Percentiles rank a stretch among this genome's conserved stretches.
Conservation (phyloP, 2,888 invertebrate genomes). For the Seira musarum region DNA sequence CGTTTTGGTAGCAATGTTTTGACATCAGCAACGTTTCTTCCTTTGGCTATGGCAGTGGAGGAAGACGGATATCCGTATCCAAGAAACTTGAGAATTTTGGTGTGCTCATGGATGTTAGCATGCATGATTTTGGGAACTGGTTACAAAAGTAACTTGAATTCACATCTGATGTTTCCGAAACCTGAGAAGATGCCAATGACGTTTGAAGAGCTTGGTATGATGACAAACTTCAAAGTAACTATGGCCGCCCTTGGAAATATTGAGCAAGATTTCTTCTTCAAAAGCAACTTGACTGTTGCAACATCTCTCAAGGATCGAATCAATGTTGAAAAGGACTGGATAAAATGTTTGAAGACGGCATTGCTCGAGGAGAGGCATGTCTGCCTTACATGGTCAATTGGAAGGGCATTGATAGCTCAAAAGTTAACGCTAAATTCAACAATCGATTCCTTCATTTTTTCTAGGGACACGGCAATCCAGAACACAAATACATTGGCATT, state of each 20-base stretch:
- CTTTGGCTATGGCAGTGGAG: constrained; percentile 39
- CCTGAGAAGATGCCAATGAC: constrained; percentile 37
- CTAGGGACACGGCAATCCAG: constrained; percentile 28
- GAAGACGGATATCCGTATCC: constrained; percentile 42
- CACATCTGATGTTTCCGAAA: constrained; percentile 47
- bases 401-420: constrained; percentile 25
- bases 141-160: constrained; percentile 49
- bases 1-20: too few species aligned
- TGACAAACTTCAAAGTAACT: constrained; percentile 31
- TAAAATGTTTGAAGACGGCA: constrained; percentile 25
- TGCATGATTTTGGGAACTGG: constrained; percentile 51
- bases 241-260: constrained; percentile 33
- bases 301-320: constrained; percentile 18
- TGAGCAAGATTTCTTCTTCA: constrained; percentile 39
- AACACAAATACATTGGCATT: constrained; percentile 37
- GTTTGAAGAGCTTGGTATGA: constrained; percentile 47
- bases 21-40: constrained; percentile 21
- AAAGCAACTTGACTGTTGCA: constrained; percentile 22
- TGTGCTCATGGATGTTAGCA: constrained; percentile 28
- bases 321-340: constrained; percentile 19
- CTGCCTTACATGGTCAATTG: constrained; percentile 46
- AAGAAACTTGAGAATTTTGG: constrained; percentile 5
- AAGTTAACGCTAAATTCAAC: constrained; percentile 39
- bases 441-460: constrained; percentile 31
- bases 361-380: constrained; percentile 41